Percentiles rank a stretch among this genome's conserved stretches.
Conservation (phyloP, 2,888 invertebrate genomes). For the Rhamphomyia laevipes region DNA sequence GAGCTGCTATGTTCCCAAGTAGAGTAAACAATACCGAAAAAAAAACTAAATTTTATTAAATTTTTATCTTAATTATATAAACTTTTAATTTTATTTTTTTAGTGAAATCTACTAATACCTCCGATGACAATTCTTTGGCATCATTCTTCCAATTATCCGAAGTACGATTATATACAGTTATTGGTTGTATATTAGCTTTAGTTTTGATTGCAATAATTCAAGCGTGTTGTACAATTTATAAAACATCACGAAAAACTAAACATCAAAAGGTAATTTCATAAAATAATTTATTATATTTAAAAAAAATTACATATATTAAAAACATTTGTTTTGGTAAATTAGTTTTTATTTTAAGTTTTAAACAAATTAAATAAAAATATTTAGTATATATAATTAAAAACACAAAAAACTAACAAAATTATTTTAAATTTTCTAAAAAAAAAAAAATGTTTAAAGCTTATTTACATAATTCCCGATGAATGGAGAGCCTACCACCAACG, state of each 20-base stretch:
- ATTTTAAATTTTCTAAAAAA: background rate
- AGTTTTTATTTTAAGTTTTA: background rate
- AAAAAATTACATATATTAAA: no score
- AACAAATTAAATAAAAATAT: background rate
- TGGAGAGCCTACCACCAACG: constrained; percentile 38
- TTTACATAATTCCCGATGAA: constrained; percentile 39
- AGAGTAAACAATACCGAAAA: no score
- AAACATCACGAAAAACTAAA: constrained; percentile 47
- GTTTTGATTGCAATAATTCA: constrained; percentile 70
- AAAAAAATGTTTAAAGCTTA: constrained; percentile 33
- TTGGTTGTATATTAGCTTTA: constrained; percentile 69
- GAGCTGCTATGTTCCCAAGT: no score
- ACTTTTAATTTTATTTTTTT: constrained; percentile 9
- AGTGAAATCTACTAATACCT: constrained; percentile 24
- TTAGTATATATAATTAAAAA: background rate
- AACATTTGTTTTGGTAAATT: background rate
- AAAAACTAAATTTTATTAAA: no score
- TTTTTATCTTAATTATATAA: no score
- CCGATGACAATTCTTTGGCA: constrained; percentile 33
- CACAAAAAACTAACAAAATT: background rate
- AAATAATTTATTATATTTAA: background rate
- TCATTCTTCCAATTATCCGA: constrained; percentile 55
- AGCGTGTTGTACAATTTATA: constrained; percentile 71
- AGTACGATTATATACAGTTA: constrained; percentile 67
- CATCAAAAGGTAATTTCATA: constrained; percentile 55